Base-by-base conservation (phyloP, 2,888 invertebrate genomes). In the Agrotis puta region DNA sequence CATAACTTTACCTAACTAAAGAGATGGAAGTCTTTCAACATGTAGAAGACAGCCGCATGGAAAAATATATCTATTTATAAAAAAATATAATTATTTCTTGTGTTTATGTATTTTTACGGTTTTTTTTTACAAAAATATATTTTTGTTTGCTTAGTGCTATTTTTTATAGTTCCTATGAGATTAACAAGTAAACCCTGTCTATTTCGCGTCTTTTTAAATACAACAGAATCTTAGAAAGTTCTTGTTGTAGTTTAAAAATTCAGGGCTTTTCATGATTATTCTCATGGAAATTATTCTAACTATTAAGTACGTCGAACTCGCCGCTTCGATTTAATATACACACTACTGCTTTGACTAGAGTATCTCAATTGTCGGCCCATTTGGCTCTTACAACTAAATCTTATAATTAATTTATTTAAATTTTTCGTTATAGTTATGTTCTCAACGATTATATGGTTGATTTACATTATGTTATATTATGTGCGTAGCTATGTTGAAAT, bases 271-370 rank as follows among this genome's bases (percentile, higher is more conserved):
- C 63, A 43, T 48, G 47, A 64, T 66, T 77, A 75, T 67, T 74
- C 53, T 77, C 67, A 70, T 79, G 66, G 70, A 80, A 81, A 39
- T 16, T 2, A 51, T 54, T 50, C 22, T 39, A 43, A 22, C 13
- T 27, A 57, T 56, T 33, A 75, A 54, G 9, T 63, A 56, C 43
- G 51, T 56, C 16, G 22, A 53, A 22, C 16, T 54, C n/a, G 22
- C 18, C 43, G 24, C 33, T 59, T 71, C 76, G 54, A 61, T 80
- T 85, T 58, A 89, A 90, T 88, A 53, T 90, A 90, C 90, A 91
- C 43, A 77, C 90, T 91, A 91, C 87, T 74, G 69, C 64, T 85
- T 82, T 90, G 90, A 90, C 90, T 91, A 91, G 91, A 88, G 63
- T 83, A 59, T 86, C 87, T 84, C 88, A 51, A 62, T 45, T 43